These are phyloP conservation scores for Amblyjoppa fuscipennis DNA, from an alignment of 2,888 invertebrate genomes.

Conservation along the genomic window DNA sequence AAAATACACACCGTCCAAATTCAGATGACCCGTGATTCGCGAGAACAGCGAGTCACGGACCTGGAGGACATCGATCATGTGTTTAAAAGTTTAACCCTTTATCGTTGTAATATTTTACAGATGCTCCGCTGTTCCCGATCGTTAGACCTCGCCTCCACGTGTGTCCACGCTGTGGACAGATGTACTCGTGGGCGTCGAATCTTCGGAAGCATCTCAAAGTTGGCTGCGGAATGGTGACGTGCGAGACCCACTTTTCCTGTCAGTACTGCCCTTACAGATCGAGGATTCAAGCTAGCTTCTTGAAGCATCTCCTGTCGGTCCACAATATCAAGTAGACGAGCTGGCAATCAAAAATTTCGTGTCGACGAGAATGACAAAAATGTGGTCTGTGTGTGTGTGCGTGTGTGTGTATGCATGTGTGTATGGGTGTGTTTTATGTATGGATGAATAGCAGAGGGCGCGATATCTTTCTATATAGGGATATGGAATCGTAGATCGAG, in stretches of 20 bases:
- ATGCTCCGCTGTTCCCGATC: conserved; percentile 83
- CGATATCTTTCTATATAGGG: conserved; percentile 39
- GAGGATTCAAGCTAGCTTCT: conserved; percentile 84
- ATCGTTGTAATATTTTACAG: conserved; percentile 77
- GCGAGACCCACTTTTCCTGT: conserved; percentile 85
- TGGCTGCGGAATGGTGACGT: conserved; percentile 84
- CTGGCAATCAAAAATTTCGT: conserved; percentile 58
- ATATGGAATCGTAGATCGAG: conserved; percentile 56
- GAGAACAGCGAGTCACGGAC: conserved; percentile 45
- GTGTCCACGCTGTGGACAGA: conserved; percentile 84
- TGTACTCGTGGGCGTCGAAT: conserved; percentile 85
- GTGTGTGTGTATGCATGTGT: not conserved
- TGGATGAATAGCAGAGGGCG: conserved; percentile 43
- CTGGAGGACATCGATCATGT: conserved; percentile 48
- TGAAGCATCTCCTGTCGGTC: conserved; percentile 83
- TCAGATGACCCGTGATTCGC: conserved; percentile 53
- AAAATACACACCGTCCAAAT: conserved; percentile 47
- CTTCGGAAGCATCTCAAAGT: conserved; percentile 84
- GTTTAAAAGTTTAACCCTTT: conserved; percentile 46
- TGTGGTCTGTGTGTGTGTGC: conserved; percentile 36
- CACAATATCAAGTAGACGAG: conserved; percentile 83
- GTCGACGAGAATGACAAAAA: conserved; percentile 41
- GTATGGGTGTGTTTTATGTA: conserved; percentile 59
- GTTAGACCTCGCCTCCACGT: conserved; percentile 83
- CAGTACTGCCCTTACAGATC: conserved; percentile 85